Evolutionary conservation across 2,113 vertebrate genomes (phyloP).

Genomic region (Mixornis gularis): DNA sequence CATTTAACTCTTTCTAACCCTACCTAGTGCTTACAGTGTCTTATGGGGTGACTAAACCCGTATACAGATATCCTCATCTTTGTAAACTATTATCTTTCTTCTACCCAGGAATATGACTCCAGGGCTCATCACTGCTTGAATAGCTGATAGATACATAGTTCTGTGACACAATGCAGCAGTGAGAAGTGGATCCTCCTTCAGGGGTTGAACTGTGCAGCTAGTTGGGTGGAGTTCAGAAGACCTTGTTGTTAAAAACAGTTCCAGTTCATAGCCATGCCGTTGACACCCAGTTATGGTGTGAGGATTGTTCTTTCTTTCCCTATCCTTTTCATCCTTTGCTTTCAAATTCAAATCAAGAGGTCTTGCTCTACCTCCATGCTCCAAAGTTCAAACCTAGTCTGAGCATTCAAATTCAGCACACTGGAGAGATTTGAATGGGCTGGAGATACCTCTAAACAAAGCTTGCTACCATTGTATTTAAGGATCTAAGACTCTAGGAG

Average conservation of each 20-base stretch:
- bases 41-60: background rate
- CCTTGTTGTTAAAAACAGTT: background rate
- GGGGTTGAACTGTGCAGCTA: background rate
- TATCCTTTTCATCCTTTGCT: background rate
- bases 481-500: background rate
- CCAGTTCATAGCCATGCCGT: background rate
- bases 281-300: rapidly evolving
- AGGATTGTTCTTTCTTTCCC: background rate
- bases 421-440: background rate
- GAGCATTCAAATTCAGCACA: background rate
- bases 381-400: background rate
- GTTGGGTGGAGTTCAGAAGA: background rate
- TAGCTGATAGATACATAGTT: background rate
- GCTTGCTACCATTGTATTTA: background rate
- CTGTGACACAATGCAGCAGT: background rate
- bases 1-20: background rate
- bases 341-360: background rate
- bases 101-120: background rate
- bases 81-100: background rate
- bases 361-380: background rate
- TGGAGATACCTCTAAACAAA: background rate
- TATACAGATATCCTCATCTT: background rate
- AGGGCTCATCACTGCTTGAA: background rate
- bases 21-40: background rate
- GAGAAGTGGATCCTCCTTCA: background rate